Evolutionary conservation across 2,113 vertebrate genomes (phyloP), one percentile per base, ranked within the genome.

Genomic region (Sceloporus tristichus): DNA sequence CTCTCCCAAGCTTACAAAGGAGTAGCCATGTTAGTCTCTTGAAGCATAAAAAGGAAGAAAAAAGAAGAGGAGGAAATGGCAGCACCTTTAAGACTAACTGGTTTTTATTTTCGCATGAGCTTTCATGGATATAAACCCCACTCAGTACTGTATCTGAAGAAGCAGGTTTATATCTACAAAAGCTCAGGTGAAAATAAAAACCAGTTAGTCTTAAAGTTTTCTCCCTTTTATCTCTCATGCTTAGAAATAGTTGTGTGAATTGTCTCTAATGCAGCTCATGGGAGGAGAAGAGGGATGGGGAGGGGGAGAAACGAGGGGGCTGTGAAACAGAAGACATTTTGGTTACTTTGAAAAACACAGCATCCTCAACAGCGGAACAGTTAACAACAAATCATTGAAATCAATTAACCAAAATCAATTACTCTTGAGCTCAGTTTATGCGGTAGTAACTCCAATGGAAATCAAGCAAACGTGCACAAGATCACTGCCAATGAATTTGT

Each of bases 341-440:
- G 65, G 34, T 76, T 53, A 84, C 62, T 40, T 53, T 88, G 42
- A 88, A 88, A 54, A 88, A 56, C 80, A 54, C 13, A 77, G 59
- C 48, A 83, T 76, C n/a, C 29, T 29, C 42, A 76, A 53, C 62
- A 83, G 76, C 81, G 78, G 29, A 77, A 59, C 38, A 48, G 48
- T 40, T 88, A 53, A 62, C 40, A 84, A 83, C 83, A 54, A 65
- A 82, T 87, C 74, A 78, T 40, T 83, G 42, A 88, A 78, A 88
- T 87, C 85, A 87, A 87, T 88, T 88, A 88, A 83, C 73, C 10
- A 66, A 83, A 83, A 88, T 83, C 87, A 88, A 84, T 88, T 88
- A 88, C 65, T 88, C 82, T 84, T 88, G 73, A 78, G 81, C 81
- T 83, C 70, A 88, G 81, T 88, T 88, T 77, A 88, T 88, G 75